Conservation (phyloP, 2,888 invertebrate species). For the Ashinkailepas kermadecensis region DNA sequence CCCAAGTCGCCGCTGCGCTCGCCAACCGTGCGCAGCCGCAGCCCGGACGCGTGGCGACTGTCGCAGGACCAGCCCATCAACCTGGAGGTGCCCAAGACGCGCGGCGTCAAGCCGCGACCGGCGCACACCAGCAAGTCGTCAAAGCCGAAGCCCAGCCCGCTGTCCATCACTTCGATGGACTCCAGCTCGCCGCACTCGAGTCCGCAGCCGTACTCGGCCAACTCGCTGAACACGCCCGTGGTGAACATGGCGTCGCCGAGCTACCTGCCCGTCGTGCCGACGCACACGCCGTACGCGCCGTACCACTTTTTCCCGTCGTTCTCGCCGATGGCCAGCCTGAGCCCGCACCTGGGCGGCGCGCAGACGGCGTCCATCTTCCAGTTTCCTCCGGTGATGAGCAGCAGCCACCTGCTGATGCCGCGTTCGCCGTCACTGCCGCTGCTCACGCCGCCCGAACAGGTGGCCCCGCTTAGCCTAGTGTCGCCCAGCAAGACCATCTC, state of each 20-base stretch:
- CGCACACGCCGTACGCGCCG: constrained; percentile 34
- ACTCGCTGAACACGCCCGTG: constrained; percentile 35
- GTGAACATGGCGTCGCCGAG: constrained; percentile 34
- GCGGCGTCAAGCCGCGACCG: constrained; percentile 31
- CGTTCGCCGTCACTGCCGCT: constrained; percentile 17
- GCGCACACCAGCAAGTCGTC: constrained; percentile 29
- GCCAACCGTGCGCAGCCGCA: constrained; percentile 28
- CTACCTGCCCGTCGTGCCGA: constrained; percentile 31
- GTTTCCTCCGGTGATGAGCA: constrained; percentile 1
- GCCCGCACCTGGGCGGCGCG: constrained; percentile 39
- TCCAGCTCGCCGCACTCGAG: constrained; percentile 34
- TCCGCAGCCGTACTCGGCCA: constrained; percentile 34
- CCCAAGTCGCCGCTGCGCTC: constrained; percentile 32
- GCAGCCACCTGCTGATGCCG: constrained; percentile 6
- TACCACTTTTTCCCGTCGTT: constrained; percentile 34
- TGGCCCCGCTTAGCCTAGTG: constrained; percentile 27
- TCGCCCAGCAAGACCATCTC: constrained; percentile 30
- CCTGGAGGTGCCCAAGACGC: constrained; percentile 29
- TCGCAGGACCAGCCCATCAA: constrained; percentile 29
- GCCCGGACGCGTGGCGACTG: neutral
- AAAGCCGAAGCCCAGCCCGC: constrained; percentile 36
- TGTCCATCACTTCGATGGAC: constrained; percentile 35
- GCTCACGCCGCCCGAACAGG: constrained; percentile 22
- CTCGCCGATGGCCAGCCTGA: constrained; percentile 33
- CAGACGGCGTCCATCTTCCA: constrained; percentile 12